phyloP scores from a whole-genome alignment of 2,113 vertebrate species.

The Setophaga petechia region DNA sequence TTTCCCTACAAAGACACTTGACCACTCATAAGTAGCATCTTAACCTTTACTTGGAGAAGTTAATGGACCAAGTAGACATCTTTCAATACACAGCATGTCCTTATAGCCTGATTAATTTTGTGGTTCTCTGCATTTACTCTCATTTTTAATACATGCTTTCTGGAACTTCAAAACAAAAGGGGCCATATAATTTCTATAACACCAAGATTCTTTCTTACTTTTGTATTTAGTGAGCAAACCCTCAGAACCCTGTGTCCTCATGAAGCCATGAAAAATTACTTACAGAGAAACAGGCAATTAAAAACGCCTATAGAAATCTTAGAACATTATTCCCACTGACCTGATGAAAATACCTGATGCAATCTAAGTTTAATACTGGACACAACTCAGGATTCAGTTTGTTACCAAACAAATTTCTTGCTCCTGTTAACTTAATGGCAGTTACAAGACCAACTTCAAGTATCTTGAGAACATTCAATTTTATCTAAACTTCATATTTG shows the following conservation, averaged over 20 bases:
- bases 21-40: not conserved
- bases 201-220: not conserved
- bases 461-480: slow-evolving; percentile 25
- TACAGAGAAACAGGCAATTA: not conserved
- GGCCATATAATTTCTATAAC: not conserved
- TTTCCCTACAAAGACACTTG: not conserved
- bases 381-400: not conserved
- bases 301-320: not conserved
- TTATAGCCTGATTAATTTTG: not conserved
- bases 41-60: not conserved
- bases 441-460: not conserved
- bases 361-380: not conserved
- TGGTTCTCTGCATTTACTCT: not conserved
- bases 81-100: not conserved
- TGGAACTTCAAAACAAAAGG: not conserved
- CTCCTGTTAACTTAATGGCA: too few species aligned
- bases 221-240: not conserved
- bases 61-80: not conserved
- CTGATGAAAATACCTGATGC: not conserved
- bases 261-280: not conserved
- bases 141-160: not conserved
- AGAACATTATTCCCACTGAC: not conserved
- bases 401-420: not conserved
- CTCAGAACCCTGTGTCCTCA: not conserved
- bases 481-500: slow-evolving; percentile 6